Evolutionary conservation across 2,113 vertebrate species (phyloP).

Genomic region (Grantiella picta): DNA sequence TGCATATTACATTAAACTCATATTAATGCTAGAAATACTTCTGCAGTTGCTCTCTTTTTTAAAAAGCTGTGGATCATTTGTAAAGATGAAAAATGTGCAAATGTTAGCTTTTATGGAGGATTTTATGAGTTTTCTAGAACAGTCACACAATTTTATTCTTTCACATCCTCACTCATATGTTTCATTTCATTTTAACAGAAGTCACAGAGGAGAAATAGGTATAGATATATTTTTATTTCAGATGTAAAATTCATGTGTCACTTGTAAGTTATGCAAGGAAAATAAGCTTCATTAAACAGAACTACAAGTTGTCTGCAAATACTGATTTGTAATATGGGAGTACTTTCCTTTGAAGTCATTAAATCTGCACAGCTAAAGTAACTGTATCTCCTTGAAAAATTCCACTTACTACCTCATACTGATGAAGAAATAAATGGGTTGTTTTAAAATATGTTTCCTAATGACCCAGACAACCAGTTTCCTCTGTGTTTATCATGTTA

Average conservation of each 20-base stretch:
- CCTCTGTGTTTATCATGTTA: not conserved
- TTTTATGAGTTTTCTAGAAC: conserved; percentile 55
- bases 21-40: not conserved
- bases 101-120: conserved; percentile 6
- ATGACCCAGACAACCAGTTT: conserved; percentile 38
- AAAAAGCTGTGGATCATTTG: not conserved
- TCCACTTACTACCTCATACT: conserved; percentile 29
- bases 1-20: not conserved
- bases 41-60: not conserved
- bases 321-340: conserved; percentile 63
- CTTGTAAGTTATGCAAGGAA: conserved; percentile 65
- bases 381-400: conserved; percentile 55
- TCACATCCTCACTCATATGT: conserved; percentile 16
- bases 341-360: conserved; percentile 64
- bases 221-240: conserved; percentile 47
- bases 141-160: conserved; percentile 45
- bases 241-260: conserved; percentile 60
- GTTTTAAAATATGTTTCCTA: conserved; percentile 25
- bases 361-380: conserved; percentile 59
- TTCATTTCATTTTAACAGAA: conserved; percentile 31
- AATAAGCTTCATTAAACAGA: conserved; percentile 68
- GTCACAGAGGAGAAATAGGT: conserved; percentile 51
- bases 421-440: not conserved
- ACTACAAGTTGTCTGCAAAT: conserved; percentile 53
- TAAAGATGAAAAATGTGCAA: not conserved